Evolutionary conservation across 2,113 vertebrate species (phyloP), one percentile per base, ranked within the genome.

Genomic region (Xiphias gladius): DNA sequence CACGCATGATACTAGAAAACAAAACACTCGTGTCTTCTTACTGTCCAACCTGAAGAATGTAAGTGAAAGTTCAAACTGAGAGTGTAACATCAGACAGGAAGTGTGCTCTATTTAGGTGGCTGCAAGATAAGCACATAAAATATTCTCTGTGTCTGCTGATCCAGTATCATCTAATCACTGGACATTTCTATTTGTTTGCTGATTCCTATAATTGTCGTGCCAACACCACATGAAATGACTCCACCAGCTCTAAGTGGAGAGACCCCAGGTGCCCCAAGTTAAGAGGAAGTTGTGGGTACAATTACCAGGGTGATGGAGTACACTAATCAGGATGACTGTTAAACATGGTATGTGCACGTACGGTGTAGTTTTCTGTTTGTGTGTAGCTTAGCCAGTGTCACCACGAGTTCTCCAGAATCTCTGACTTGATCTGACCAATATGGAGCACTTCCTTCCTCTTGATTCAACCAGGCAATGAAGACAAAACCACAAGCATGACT

Each of bases 251-350:
- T 39, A 58, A 39, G 63, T 59, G 67, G 58, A 37, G 67, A 70
- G 79, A 80, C 65, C 85, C 83, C 69, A 69, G 87, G 91, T 89
- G 85, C 68, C 73, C 81, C 22, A 68, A 9, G 59, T 68, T 59
- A 76, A 86, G 52, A 90, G 81, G 87, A 91, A 88, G 82, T 30
- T 32, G 77, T 52, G 78, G 83, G 43, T 87, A 57, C 82, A 86
- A 88, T 90, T 86, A 90, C 54, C 46, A n/a, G 35, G 26, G 63
- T 73, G 82, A 90, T 43, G 66, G 30, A 78, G 68, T 20, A 69
- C 55, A 64, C 37, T 90, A 91, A 91, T 89, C 66, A 65, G 62
- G 59, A 57, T 89, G 83, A 91, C 84, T 90, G 63, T 69, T 80
- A 63, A 81, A 89, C 41, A 54, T 55, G 80, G 83, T 61, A 85